These are phyloP conservation scores for Drosophila cognata DNA, from an alignment of 2,888 invertebrate species.

Conservation along the genomic window DNA sequence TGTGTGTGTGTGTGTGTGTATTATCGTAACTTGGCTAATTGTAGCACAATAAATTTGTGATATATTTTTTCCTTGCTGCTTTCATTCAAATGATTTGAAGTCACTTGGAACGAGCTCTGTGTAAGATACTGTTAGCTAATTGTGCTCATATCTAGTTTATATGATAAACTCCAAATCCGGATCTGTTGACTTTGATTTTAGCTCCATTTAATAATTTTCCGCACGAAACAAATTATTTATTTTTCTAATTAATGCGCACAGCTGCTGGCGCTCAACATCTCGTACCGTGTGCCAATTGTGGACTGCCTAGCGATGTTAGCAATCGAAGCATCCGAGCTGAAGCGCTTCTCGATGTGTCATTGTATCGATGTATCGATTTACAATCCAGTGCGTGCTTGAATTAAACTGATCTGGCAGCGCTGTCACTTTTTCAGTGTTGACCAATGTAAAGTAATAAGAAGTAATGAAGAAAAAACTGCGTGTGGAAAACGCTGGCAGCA, in stretches of 20 bases:
- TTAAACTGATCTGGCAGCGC: conserved; percentile 26
- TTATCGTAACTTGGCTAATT: conserved; percentile 54
- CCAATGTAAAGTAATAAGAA: conserved; percentile 42
- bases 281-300: conserved; percentile 60
- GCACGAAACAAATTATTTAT: conserved; percentile 69
- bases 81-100: conserved; percentile 23
- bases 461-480: conserved; percentile 47
- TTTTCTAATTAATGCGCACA: conserved; percentile 72
- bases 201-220: conserved; percentile 48
- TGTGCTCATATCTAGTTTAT: conserved; percentile 51
- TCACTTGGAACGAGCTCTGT: conserved; percentile 30
- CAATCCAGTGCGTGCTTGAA: not conserved
- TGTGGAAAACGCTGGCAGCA: conserved; percentile 60
- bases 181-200: conserved; percentile 55
- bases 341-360: not conserved
- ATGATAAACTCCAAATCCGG: conserved; percentile 42
- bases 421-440: conserved; percentile 29
- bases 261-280: conserved; percentile 69
- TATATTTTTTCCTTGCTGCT: conserved; percentile 16
- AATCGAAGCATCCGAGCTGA: conserved; percentile 26
- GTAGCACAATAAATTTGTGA: conserved; percentile 53
- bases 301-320: conserved; percentile 27
- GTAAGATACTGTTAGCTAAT: conserved; percentile 26
- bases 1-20: conserved; percentile 15
- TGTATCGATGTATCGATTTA: not conserved